Evolutionary conservation across 1,140 invertebrate genomes (phyloP).

Genomic region (Cydia splendana): DNA sequence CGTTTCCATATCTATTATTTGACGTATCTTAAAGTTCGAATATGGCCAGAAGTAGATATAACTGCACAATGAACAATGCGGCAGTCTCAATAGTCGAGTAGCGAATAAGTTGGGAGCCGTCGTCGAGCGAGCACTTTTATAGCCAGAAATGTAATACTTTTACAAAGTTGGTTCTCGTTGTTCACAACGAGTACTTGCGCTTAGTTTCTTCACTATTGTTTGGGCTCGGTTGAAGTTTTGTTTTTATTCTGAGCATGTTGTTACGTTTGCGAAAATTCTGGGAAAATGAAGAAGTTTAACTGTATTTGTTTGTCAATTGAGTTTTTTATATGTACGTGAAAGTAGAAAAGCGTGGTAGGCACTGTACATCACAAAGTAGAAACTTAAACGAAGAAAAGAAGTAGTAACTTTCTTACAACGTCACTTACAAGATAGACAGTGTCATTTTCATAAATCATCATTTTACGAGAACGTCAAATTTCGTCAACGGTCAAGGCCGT

Average conservation of each 20-base stretch:
- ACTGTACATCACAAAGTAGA: too few species aligned
- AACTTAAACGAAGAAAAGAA: too few species aligned
- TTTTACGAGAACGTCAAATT: too few species aligned
- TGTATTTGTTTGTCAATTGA: too few species aligned
- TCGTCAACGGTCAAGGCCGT: too few species aligned
- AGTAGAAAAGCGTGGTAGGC: too few species aligned
- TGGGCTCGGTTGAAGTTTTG: not conserved
- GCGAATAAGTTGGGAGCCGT: not conserved
- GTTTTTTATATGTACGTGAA: too few species aligned
- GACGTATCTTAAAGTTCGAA: too few species aligned
- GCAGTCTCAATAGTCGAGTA: not conserved
- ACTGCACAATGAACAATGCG: conserved; percentile 9
- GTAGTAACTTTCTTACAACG: too few species aligned
- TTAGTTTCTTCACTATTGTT: conserved; percentile 3
- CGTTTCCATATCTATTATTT: too few species aligned
- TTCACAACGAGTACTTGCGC: not conserved
- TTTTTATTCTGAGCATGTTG: conserved; percentile 7
- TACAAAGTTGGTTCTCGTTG: not conserved
- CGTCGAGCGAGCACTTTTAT: not conserved
- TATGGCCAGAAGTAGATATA: not conserved
- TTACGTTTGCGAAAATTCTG: not conserved
- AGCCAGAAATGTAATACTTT: not conserved
- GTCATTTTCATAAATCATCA: too few species aligned
- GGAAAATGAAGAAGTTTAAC: not conserved
- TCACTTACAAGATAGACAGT: too few species aligned